phyloP scores from a whole-genome alignment of 2,797 vertebrate genomes.

The Chelmon rostratus region DNA sequence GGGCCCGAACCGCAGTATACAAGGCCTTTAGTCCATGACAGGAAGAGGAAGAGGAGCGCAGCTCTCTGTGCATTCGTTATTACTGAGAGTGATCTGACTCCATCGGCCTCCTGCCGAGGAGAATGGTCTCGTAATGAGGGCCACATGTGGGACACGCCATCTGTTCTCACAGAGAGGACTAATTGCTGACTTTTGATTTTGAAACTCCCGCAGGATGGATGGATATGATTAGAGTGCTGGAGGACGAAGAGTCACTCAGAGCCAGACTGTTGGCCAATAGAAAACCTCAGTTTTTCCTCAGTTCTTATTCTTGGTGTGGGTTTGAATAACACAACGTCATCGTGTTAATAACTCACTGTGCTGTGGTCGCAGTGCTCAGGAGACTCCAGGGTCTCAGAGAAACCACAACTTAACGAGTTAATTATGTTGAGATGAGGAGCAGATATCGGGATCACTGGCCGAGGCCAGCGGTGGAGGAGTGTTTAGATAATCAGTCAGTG shows the following conservation, averaged over 20 bases:
- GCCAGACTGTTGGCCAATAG: neutral
- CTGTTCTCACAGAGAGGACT: slow-evolving; percentile 29
- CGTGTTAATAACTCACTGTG: neutral
- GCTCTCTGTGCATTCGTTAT: no score
- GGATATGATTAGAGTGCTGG: slow-evolving; percentile 16
- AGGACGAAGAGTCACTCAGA: neutral
- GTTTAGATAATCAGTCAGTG: neutral
- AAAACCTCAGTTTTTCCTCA: neutral
- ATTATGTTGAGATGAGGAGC: neutral
- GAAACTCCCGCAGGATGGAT: slow-evolving; percentile 15
- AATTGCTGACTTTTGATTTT: slow-evolving; percentile 24
- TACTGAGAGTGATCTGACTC: no score
- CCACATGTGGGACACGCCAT: slow-evolving; percentile 43
- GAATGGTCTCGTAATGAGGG: slow-evolving; percentile 12
- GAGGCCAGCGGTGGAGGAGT: no score
- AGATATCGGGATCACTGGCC: neutral
- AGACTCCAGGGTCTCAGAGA: neutral
- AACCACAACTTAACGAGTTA: neutral
- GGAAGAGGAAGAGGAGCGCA: no score
- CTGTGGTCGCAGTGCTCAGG: neutral
- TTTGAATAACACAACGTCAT: neutral
- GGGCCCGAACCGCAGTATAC: no score
- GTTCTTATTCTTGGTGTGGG: no score
- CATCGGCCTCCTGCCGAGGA: slow-evolving; percentile 32
- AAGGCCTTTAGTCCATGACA: no score